These are phyloP conservation scores for Scyliorhinus canicula DNA, from an alignment of 2,797 vertebrate species.

Conservation along the genomic window DNA sequence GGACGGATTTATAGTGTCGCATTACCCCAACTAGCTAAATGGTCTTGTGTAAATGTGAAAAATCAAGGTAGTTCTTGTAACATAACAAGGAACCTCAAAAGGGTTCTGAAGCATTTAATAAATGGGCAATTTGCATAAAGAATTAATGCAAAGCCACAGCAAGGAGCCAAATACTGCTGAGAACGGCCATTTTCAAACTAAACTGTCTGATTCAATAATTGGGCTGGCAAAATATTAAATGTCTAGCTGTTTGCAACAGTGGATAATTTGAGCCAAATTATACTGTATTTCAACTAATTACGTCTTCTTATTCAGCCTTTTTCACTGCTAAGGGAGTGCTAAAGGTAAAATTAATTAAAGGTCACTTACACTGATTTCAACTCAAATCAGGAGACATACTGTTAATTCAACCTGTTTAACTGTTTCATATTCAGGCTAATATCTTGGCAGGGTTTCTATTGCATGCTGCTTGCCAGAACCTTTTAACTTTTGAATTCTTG, in stretches of 20 bases:
- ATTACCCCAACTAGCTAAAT: neutral
- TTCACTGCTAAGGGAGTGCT: neutral
- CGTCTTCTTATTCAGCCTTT: neutral
- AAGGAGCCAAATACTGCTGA: neutral
- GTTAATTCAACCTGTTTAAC: slow-evolving; percentile 7
- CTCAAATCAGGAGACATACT: neutral
- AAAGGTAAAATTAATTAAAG: slow-evolving; percentile 26
- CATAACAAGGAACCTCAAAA: neutral
- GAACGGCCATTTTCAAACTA: neutral
- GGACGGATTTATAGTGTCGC: neutral
- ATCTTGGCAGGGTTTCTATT: neutral
- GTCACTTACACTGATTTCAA: slow-evolving; percentile 16
- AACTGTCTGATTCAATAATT: neutral
- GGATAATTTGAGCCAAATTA: slow-evolving; percentile 30
- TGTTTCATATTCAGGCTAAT: neutral
- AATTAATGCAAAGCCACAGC: neutral
- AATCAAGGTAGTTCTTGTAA: neutral
- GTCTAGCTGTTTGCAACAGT: slow-evolving; percentile 4
- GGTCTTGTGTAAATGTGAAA: neutral
- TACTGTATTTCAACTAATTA: slow-evolving; percentile 13
- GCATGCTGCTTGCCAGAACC: neutral
- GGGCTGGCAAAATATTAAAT: neutral
- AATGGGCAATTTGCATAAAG: neutral
- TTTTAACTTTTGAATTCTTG: neutral
- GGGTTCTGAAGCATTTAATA: neutral